Conservation (phyloP, 1,140 invertebrate species). For the Temnothorax curvispinosus region DNA sequence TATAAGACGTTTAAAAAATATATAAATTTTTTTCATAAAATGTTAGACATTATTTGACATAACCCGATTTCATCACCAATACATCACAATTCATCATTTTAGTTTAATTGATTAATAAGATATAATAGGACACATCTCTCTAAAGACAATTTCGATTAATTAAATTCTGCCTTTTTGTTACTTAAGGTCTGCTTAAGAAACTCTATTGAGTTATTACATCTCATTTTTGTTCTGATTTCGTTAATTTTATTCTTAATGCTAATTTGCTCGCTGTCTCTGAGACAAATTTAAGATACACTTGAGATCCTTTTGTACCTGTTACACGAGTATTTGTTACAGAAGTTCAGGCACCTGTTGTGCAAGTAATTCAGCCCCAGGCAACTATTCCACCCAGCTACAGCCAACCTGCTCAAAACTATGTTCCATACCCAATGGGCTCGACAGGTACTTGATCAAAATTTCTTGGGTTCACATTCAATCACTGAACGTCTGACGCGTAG, state of each 20-base stretch:
- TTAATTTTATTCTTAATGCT: neutral
- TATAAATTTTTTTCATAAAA: conserved; percentile 18
- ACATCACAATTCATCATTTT: neutral
- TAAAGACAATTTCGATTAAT: neutral
- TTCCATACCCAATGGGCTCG: conserved; percentile 49
- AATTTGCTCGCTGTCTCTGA: conserved; percentile 62
- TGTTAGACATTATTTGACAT: neutral
- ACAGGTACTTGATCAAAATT: conserved; percentile 67
- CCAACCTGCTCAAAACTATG: conserved; percentile 34
- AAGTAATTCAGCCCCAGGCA: conserved; percentile 63
- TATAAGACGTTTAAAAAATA: neutral
- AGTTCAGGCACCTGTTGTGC: conserved; percentile 70
- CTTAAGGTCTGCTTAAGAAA: neutral
- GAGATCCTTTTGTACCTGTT: neutral
- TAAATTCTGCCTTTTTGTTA: neutral
- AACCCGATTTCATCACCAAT: neutral
- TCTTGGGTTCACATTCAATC: neutral
- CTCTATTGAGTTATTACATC: neutral
- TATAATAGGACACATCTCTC: neutral
- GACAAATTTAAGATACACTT: neutral
- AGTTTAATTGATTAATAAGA: neutral
- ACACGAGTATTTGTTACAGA: conserved; percentile 72
- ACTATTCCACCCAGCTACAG: conserved; percentile 44
- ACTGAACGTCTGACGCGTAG: neutral
- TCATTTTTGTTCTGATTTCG: neutral